Conservation (phyloP, 1,140 invertebrate species). For the Cotesia chilonis region DNA sequence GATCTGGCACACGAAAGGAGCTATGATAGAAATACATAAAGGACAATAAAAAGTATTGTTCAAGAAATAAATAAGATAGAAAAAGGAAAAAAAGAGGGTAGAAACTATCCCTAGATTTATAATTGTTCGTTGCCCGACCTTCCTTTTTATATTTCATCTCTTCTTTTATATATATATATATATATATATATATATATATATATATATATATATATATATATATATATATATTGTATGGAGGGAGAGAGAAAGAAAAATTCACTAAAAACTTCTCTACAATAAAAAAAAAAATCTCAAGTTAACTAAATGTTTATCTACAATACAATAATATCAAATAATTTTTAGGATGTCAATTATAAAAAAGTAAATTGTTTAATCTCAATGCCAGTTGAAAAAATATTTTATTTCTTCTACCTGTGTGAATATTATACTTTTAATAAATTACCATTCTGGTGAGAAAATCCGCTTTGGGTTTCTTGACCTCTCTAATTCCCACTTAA, state of each 20-base stretch:
- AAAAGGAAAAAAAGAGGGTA: constrained; percentile 18
- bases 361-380: too few species aligned
- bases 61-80: constrained; percentile 6
- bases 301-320: not conserved
- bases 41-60: constrained; percentile 35
- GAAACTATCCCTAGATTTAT: constrained; percentile 34
- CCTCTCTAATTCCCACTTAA: too few species aligned
- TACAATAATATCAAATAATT: not conserved
- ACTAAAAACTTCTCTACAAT: too few species aligned
- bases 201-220: not conserved
- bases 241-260: too few species aligned
- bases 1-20: constrained; percentile 26
- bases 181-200: not conserved
- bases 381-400: too few species aligned
- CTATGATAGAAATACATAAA: constrained; percentile 29
- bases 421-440: too few species aligned
- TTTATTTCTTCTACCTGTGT: too few species aligned
- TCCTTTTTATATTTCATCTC: constrained; percentile 4
- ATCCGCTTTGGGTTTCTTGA: too few species aligned
- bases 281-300: too few species aligned
- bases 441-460: too few species aligned
- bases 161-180: not conserved
- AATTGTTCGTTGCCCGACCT: constrained; percentile 36
- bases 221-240: too few species aligned
- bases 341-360: too few species aligned